Percentiles rank a stretch among this genome's conserved stretches.
phyloP scores from a whole-genome alignment of 2,797 vertebrate species.

The Gastrophryne carolinensis region DNA sequence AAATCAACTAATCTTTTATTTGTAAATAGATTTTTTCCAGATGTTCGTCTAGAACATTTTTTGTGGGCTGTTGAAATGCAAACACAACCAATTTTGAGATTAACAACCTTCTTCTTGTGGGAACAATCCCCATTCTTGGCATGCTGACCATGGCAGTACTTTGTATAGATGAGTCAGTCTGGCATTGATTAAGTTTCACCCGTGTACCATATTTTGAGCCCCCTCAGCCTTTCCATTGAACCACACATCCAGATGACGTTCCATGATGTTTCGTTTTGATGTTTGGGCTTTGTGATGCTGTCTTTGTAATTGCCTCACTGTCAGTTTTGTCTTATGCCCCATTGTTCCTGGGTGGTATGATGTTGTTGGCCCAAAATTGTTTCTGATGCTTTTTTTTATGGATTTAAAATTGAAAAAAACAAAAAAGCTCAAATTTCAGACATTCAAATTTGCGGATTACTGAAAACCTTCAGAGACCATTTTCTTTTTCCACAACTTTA shows the following conservation, averaged over 20 bases:
- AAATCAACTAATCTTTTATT: constrained; percentile 62
- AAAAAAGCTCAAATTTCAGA: background rate
- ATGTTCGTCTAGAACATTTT: constrained; percentile 61
- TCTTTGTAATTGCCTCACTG: constrained; percentile 22
- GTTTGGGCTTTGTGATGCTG: constrained; percentile 57
- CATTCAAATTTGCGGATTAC: constrained; percentile 14
- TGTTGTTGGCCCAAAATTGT: background rate
- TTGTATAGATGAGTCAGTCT: constrained; percentile 46
- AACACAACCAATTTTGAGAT: constrained; percentile 62
- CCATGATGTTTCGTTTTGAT: constrained; percentile 53
- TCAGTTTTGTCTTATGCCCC: constrained; percentile 31
- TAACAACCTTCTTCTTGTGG: constrained; percentile 55
- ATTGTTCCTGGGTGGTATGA: constrained; percentile 33
- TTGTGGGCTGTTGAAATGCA: constrained; percentile 56
- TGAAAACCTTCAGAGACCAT: background rate
- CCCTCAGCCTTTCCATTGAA: constrained; percentile 29
- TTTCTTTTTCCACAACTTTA: constrained; percentile 6
- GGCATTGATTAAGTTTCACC: constrained; percentile 20
- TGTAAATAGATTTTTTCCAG: constrained; percentile 63
- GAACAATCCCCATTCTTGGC: constrained; percentile 65
- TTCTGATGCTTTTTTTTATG: background rate
- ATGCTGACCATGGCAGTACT: constrained; percentile 53
- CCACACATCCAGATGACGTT: constrained; percentile 11
- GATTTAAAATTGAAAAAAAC: background rate
- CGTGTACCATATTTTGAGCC: constrained; percentile 28